A percentile compares a stretch with the other conserved stretches of the same genome.
phyloP scores from a whole-genome alignment of 2,797 vertebrate species.

The Kryptopterus vitreolus region DNA sequence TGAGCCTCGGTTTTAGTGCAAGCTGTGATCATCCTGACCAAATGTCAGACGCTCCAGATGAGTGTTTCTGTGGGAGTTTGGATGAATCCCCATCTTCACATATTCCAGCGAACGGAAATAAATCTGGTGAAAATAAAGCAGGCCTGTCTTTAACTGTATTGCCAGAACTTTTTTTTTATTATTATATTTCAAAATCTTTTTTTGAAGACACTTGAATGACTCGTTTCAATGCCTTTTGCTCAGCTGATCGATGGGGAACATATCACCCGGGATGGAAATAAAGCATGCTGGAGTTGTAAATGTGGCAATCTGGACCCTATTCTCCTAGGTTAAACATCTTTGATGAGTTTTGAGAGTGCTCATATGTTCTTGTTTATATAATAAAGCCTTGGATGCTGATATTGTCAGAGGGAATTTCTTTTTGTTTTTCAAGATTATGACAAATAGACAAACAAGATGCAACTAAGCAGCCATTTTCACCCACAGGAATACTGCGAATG shows the following conservation, averaged over 20 bases:
- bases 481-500: background rate
- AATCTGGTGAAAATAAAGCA: constrained; percentile 4
- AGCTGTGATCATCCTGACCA: constrained; percentile 34
- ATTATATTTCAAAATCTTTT: constrained; percentile 3
- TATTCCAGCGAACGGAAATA: constrained; percentile 9
- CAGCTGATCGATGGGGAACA: background rate
- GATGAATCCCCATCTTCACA: constrained; percentile 3
- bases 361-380: background rate
- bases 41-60: constrained; percentile 22
- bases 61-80: constrained; percentile 24
- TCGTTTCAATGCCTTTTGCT: background rate
- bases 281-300: background rate
- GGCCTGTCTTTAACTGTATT: background rate
- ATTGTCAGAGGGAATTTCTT: background rate
- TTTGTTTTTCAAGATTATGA: background rate
- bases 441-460: background rate
- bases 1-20: constrained; percentile 25
- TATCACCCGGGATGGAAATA: background rate
- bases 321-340: background rate
- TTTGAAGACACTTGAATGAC: background rate
- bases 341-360: background rate
- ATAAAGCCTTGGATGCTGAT: background rate
- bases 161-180: constrained; percentile 11
- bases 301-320: background rate
- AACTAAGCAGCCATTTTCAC: background rate